phyloP scores from a whole-genome alignment of 2,888 invertebrate species.

The Chalcosyrphus nemorum region DNA sequence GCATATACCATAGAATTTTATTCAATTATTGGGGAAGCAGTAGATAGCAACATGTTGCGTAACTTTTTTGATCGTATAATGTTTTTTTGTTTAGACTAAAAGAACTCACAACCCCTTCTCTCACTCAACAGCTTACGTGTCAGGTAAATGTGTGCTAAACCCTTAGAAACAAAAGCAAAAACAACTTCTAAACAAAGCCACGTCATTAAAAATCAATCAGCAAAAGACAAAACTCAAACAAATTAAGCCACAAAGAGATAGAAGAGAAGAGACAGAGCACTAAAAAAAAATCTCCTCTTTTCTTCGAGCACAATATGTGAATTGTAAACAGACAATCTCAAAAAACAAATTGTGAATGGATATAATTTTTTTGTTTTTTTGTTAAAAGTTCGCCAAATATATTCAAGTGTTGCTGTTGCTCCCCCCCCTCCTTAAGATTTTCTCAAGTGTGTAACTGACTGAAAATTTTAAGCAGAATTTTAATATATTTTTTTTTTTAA shows the following conservation, averaged over 20 bases:
- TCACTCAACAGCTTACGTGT: not conserved
- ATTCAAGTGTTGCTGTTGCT: conserved; percentile 41
- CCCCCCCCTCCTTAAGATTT: conserved; percentile 13
- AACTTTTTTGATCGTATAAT: not conserved
- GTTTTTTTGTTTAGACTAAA: not conserved
- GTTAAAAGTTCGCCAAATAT: conserved; percentile 30
- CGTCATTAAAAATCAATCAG: conserved; percentile 62
- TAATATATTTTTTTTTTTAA: conserved; percentile 3
- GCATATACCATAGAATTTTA: no score
- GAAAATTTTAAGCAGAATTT: not conserved
- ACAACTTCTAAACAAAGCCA: not conserved
- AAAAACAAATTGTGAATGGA: conserved; percentile 47
- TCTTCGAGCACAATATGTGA: conserved; percentile 29
- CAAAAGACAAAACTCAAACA: conserved; percentile 42
- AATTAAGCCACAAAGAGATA: conserved; percentile 44
- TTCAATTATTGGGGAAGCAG: not conserved
- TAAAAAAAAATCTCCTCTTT: conserved; percentile 25
- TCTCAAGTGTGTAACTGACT: conserved; percentile 14
- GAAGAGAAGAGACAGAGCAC: conserved; percentile 20
- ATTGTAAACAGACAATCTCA: conserved; percentile 57
- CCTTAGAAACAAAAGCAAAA: not conserved
- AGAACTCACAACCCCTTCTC: not conserved
- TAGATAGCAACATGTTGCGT: not conserved
- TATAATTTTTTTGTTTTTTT: not conserved
- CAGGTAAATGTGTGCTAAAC: not conserved